These are phyloP conservation scores for Nematostella vectensis DNA, from an alignment of 92 coral and sea anemone species.

Conservation along the genomic window DNA sequence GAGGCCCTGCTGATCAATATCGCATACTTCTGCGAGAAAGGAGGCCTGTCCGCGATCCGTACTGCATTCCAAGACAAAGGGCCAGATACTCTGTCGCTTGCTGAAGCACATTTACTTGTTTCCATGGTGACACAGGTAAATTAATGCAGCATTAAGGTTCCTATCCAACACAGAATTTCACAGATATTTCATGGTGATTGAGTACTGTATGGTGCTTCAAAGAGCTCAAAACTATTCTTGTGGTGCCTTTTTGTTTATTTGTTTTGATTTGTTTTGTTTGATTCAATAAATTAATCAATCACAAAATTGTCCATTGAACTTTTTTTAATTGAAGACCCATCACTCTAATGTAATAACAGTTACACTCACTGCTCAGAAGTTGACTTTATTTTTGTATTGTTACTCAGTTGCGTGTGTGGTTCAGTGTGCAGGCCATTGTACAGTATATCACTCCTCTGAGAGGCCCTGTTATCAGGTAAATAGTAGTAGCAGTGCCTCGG, in stretches of 20 bases:
- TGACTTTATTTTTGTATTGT: slow-evolving; percentile 3
- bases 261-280: no score
- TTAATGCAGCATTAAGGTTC: no score
- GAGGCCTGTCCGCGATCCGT: slow-evolving; percentile 69
- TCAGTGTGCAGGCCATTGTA: slow-evolving; percentile 95
- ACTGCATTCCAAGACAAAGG: slow-evolving; percentile 83
- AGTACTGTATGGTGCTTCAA: no score
- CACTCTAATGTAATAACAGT: no score
- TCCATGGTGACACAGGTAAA: slow-evolving; percentile 88
- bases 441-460: slow-evolving; percentile 91
- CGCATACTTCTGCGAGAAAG: slow-evolving; percentile 93
- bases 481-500: no score
- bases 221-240: no score
- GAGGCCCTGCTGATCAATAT: slow-evolving; percentile 88
- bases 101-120: slow-evolving; percentile 80
- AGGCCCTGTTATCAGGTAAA: slow-evolving; percentile 91
- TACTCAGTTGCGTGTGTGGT: slow-evolving; percentile 98
- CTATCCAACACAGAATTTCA: no score
- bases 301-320: no score
- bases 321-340: no score
- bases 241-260: no score
- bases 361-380: not conserved
- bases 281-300: no score
- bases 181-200: no score
- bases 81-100: slow-evolving; percentile 53